A percentile compares a stretch with the other conserved stretches of the same genome.
Conservation (phyloP, 2,797 vertebrate species). For the Sphenopsis melanotis region DNA sequence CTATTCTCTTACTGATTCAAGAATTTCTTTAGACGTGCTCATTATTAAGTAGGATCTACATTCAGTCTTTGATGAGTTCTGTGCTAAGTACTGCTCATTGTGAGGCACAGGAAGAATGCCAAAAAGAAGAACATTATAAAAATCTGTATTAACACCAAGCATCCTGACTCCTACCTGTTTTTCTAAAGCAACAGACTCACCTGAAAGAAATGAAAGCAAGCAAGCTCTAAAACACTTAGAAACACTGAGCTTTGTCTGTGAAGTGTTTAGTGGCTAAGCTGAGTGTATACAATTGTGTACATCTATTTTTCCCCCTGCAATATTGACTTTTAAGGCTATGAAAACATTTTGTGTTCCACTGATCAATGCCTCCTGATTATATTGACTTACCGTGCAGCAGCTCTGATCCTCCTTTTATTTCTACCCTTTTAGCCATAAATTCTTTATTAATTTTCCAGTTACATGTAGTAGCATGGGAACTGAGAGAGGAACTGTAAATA, state of each 20-base stretch:
- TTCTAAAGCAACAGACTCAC: neutral
- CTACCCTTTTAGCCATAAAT: neutral
- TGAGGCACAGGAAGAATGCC: neutral
- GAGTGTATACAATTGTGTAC: neutral
- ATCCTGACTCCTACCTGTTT: neutral
- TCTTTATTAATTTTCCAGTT: slow-evolving; percentile 17
- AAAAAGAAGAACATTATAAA: neutral
- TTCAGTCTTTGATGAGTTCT: neutral
- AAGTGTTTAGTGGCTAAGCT: neutral
- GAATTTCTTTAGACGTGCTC: neutral
- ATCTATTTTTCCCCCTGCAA: slow-evolving; percentile 7
- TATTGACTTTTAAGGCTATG: slow-evolving; percentile 59
- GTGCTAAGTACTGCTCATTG: neutral
- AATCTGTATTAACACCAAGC: neutral
- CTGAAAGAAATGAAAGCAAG: neutral
- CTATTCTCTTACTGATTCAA: neutral
- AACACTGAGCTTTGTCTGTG: neutral
- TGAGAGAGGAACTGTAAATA: neutral
- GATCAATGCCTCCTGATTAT: slow-evolving; percentile 49
- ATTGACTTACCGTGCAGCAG: slow-evolving; percentile 11
- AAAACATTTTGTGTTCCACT: slow-evolving; percentile 69
- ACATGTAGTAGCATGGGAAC: neutral
- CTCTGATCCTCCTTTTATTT: neutral
- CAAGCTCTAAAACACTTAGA: neutral
- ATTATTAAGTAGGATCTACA: neutral